phyloP scores from a whole-genome alignment of 2,888 invertebrate genomes.

The Eurytoma californica region DNA sequence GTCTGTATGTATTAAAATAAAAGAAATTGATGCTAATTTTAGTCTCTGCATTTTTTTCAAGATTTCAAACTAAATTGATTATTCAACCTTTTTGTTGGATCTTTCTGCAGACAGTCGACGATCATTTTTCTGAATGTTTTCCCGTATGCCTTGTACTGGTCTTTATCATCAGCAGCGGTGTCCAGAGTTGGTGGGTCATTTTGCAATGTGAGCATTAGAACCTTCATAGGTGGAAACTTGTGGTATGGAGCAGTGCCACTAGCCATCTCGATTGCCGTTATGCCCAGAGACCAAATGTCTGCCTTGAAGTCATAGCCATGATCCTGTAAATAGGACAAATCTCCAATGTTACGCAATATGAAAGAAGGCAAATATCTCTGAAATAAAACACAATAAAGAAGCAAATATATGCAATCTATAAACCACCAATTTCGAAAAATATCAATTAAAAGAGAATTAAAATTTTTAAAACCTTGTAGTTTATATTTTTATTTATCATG shows the following conservation, averaged over 20 bases:
- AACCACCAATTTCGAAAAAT: no score
- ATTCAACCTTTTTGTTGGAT: conserved; percentile 87
- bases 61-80: no score
- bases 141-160: conserved; percentile 98
- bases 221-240: conserved; percentile 99
- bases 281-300: conserved; percentile 95
- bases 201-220: conserved; percentile 97
- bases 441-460: no score
- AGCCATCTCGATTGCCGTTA: conserved; percentile 99
- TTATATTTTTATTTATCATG: no score
- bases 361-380: background rate
- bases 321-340: conserved; percentile 77
- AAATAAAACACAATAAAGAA: conserved; percentile 27
- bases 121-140: conserved; percentile 98
- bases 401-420: background rate
- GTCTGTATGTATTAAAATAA: no score
- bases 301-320: conserved; percentile 99
- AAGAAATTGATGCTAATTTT: no score
- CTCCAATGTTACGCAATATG: conserved; percentile 40
- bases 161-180: conserved; percentile 95
- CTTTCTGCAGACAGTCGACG: conserved; percentile 96
- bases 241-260: conserved; percentile 99
- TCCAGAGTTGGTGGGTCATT: conserved; percentile 98
- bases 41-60: no score
- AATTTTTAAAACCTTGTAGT: no score